A percentile compares a stretch with the other conserved stretches of the same genome.
Conservation (phyloP, 2,113 vertebrate genomes). For the Onychorhynchus coronatus region DNA sequence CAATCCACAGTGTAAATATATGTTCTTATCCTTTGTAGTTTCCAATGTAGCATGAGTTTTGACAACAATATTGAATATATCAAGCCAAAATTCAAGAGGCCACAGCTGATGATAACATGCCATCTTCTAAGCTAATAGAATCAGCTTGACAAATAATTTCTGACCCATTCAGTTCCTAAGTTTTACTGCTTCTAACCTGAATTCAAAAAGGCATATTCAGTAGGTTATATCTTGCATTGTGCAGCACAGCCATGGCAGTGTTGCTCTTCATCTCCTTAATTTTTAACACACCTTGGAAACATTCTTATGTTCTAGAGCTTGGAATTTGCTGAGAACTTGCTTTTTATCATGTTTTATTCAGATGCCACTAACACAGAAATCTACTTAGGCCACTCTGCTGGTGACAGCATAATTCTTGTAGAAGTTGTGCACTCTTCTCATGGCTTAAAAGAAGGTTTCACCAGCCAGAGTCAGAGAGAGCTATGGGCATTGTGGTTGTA, state of each 20-base stretch:
- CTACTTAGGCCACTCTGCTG: not conserved
- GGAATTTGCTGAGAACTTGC: not conserved
- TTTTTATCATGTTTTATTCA: not conserved
- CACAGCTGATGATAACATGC: not conserved
- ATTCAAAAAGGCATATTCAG: not conserved
- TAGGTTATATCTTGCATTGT: not conserved
- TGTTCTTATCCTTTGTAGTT: not conserved
- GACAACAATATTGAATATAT: not conserved
- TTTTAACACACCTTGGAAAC: not conserved
- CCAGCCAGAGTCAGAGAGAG: not conserved
- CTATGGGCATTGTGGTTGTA: not conserved
- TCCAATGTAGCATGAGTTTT: not conserved
- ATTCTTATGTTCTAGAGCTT: not conserved
- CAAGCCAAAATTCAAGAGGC: not conserved
- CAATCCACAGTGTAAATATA: not conserved
- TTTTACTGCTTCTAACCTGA: not conserved
- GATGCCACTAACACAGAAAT: not conserved
- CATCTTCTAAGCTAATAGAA: not conserved
- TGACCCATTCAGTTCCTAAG: not conserved
- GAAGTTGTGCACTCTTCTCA: not conserved
- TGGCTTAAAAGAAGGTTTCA: not conserved
- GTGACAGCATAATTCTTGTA: not conserved
- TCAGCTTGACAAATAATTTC: not conserved
- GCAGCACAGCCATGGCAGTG: not conserved
- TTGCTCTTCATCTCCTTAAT: not conserved